Base-by-base conservation (phyloP, 2,888 invertebrate genomes). In the Cecidostiba fungosa region DNA sequence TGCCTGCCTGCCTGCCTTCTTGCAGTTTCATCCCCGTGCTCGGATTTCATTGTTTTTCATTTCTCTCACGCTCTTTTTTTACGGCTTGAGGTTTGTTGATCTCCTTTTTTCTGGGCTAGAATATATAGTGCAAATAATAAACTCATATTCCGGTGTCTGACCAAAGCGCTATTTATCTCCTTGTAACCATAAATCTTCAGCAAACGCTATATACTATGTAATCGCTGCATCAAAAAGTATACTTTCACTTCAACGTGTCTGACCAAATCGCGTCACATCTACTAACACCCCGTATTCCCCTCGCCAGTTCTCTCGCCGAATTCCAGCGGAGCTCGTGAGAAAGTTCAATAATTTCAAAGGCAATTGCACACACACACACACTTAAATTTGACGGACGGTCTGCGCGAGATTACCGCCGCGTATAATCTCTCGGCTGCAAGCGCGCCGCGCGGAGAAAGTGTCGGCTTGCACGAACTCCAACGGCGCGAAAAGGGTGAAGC, bases 391-490 rank as follows among this genome's bases (percentile, higher is more conserved):
- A 72, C 81, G 59, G 81, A 81, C 73, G 59, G 72, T 29, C 19
- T 26, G 23, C 43, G 81, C 39, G 73, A 81, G 32, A 70, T 81
- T 62, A 43, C 43, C 26, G 19, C 23, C 8, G 19, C 23, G 54
- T 47, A 32, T 19, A 62, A 62, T 81, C 81, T 73, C 19, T 59
- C 54, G 39, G 50, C 69, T 70, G 70, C 54, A 59, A 59, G 32
- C 29, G 69, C 29, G 69, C 14, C n/a, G 70, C 82, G 74, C 29
- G 74, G 76, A 82, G 82, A 82, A 82, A 82, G 77, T 77, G 69
- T 59, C 39, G 50, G 77, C 77, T 43, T 76, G 76, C 82, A 54
- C 82, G 70, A 70, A 70, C 66, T 74, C 26, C 50, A 6, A 1
- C 47, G 76, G 5, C 54, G 32, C 47, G 70, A 70, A 72, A 72